These are phyloP conservation scores for Orchesella cincta DNA, from an alignment of 1,140 invertebrate genomes.

Conservation along the genomic window DNA sequence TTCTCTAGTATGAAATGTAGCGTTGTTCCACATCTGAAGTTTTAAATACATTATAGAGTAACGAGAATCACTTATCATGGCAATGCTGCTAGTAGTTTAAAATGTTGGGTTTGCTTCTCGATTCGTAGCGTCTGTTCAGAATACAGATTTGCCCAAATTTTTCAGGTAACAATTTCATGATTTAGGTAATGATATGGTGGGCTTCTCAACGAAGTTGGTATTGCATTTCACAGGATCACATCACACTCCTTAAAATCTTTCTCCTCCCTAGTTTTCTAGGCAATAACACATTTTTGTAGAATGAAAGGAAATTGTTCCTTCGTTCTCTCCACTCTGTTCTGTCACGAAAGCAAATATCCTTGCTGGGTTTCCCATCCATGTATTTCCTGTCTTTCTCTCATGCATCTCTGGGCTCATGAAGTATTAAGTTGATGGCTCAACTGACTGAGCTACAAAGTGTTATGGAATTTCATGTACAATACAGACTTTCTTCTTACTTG, in stretches of 20 bases:
- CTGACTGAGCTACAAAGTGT: not conserved
- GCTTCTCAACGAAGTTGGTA: no score
- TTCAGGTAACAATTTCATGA: no score
- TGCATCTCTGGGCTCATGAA: constrained; percentile 23
- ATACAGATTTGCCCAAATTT: no score
- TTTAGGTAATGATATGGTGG: no score
- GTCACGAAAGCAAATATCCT: constrained; percentile 19
- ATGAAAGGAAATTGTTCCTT: not conserved
- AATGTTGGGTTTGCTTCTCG: no score
- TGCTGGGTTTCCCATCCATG: no score
- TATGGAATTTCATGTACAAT: constrained; percentile 27
- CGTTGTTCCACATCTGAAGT: no score
- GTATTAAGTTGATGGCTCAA: constrained; percentile 25
- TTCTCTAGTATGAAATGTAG: no score
- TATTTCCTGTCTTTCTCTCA: constrained; percentile 15
- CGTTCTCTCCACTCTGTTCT: not conserved
- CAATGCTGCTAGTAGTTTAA: no score
- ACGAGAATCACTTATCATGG: no score
- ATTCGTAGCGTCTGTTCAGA: no score
- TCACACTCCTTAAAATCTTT: not conserved
- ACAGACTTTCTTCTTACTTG: not conserved
- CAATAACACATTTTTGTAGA: not conserved
- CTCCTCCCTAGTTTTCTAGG: not conserved
- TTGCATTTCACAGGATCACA: not conserved
- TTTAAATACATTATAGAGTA: no score